A percentile compares a stretch with the other conserved stretches of the same genome.
These are phyloP conservation scores for Eurypyga helias DNA, from an alignment of 2,113 vertebrate genomes.

Conservation along the genomic window DNA sequence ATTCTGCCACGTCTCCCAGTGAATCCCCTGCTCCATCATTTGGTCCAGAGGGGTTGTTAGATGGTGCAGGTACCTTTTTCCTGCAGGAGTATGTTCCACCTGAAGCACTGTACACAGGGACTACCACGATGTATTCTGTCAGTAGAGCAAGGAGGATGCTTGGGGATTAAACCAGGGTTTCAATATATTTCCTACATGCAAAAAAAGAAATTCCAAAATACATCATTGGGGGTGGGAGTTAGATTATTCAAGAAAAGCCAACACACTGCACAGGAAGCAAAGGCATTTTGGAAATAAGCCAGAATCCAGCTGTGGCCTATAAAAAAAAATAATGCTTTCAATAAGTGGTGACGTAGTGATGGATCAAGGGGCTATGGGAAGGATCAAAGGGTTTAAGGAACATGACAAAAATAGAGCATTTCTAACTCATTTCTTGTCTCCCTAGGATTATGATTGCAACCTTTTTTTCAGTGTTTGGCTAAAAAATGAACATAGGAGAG, in stretches of 20 bases:
- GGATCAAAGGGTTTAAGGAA: constrained; percentile 41
- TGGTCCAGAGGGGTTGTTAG: not conserved
- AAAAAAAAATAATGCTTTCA: not conserved
- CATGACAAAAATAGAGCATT: constrained; percentile 28
- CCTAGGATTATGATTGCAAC: not conserved
- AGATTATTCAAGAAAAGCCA: not conserved
- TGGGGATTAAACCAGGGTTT: not conserved
- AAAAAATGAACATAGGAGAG: not conserved
- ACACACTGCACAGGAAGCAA: not conserved
- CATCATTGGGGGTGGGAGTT: not conserved
- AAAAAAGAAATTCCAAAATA: not conserved
- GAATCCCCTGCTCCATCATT: not conserved
- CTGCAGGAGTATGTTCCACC: not conserved
- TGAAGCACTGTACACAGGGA: not conserved
- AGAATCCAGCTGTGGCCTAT: constrained; percentile 16
- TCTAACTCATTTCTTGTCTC: not conserved
- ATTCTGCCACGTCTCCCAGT: fast-evolving
- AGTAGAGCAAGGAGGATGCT: not conserved
- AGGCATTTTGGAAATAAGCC: constrained; percentile 13
- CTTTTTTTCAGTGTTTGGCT: not conserved
- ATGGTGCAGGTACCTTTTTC: not conserved
- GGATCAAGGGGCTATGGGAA: constrained; percentile 38
- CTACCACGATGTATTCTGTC: not conserved
- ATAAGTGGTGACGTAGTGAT: not conserved
- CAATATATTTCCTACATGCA: not conserved